These are phyloP conservation scores for Microchirus variegatus DNA, from an alignment of 2,797 vertebrate species.

Conservation along the genomic window DNA sequence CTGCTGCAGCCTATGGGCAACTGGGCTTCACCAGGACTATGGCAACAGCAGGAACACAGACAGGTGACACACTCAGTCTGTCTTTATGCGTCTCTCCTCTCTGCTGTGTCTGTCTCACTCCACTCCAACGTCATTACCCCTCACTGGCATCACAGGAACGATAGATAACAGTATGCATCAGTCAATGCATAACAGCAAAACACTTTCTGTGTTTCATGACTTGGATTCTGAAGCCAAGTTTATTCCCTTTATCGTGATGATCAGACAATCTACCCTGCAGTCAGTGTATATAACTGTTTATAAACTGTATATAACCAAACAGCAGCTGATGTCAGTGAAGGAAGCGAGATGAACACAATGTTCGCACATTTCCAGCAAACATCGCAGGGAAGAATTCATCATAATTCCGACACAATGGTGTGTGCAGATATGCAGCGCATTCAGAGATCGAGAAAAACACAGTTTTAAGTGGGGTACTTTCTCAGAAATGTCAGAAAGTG, in stretches of 20 bases:
- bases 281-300: slow-evolving; percentile 6
- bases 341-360: slow-evolving; percentile 33
- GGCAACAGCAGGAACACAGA: slow-evolving; percentile 26
- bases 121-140: too few relatives aligned
- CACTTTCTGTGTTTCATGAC: slow-evolving; percentile 9
- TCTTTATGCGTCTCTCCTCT: not conserved
- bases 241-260: slow-evolving; percentile 5
- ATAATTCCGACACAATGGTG: not conserved
- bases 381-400: not conserved
- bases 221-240: slow-evolving; percentile 27
- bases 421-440: not conserved
- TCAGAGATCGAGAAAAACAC: too few relatives aligned
- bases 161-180: slow-evolving; percentile 3
- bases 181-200: slow-evolving; percentile 7
- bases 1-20: slow-evolving; percentile 42
- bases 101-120: not conserved
- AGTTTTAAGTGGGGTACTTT: too few relatives aligned
- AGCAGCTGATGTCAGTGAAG: slow-evolving; percentile 23
- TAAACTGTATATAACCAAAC: slow-evolving; percentile 3
- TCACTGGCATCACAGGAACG: slow-evolving; percentile 11
- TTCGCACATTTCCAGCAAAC: slow-evolving; percentile 11
- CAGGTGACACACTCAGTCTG: slow-evolving; percentile 40
- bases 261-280: slow-evolving; percentile 15
- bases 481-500: too few relatives aligned
- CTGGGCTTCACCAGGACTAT: slow-evolving; percentile 34